Evolutionary conservation across 1,140 invertebrate genomes (phyloP), one percentile per base, ranked within the genome.

Genomic region (Aphaenogaster floridana): DNA sequence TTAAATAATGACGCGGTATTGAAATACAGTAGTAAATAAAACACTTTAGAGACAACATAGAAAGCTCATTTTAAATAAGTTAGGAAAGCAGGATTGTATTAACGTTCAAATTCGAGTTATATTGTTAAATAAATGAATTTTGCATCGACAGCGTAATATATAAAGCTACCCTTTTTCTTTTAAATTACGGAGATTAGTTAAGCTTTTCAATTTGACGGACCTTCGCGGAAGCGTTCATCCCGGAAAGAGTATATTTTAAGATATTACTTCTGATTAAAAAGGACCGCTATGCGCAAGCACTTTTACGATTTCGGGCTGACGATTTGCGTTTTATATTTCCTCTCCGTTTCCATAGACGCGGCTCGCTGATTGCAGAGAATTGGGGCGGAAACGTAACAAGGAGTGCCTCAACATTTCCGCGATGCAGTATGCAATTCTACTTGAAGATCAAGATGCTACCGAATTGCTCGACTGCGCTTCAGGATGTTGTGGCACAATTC

Each of bases 311-410:
- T 45, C 42, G 36, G 36, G 63, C 34, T 48, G 68, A 59, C 48
- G 45, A 90, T 42, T 84, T 36, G 57, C 59, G 54, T 80, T 84
- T 85, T 63, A 85, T 69, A 85, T 90, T 48, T 77, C 57, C 34
- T 72, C 39, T 36, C 34, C 21, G 34, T 50, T 68, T 59, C 17
- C 8, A 17, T 54, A 63, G 61, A 80, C 64, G 52, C 52, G 63
- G 81, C 71, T 15, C 36, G 45, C 6, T 90, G 88, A 88, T 90
- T 88, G 76, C 85, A 52, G 39, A 63, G 77, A 83, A 90, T 90
- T 76, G 77, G 71, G 17, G 45, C 76, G 85, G 81, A 90, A 90
- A 90, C 71, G 76, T 50, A 88, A 90, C 86, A 77, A 86, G 89
- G 77, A 76, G 57, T 81, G 66, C 76, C 64, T 69, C 71, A 69